A percentile compares a stretch with the other conserved stretches of the same genome.
Evolutionary conservation across 2,797 vertebrate species (phyloP).

Genomic region (Botia kubotai): DNA sequence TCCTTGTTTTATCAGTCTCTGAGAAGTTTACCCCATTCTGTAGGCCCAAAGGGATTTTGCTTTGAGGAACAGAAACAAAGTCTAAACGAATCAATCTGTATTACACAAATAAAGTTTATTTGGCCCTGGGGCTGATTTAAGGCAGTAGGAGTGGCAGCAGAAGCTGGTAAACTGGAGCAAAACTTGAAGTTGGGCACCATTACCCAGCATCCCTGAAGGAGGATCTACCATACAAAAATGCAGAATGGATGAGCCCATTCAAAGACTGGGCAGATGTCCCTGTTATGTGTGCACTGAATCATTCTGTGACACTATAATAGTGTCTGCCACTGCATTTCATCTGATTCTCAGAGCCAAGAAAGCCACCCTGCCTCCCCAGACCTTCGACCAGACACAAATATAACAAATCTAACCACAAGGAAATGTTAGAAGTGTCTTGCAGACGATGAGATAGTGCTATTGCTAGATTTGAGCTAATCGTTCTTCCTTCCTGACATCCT

Average conservation of each 20-base stretch:
- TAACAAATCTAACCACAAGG: conserved; percentile 45
- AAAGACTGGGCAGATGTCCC: conserved; percentile 47
- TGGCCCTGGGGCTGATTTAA: conserved; percentile 49
- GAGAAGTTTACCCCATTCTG: conserved; percentile 55
- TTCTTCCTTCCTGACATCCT: conserved; percentile 17
- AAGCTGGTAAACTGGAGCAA: conserved; percentile 34
- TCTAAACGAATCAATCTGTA: conserved; percentile 41
- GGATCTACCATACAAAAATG: conserved; percentile 32
- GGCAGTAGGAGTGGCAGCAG: conserved; percentile 25
- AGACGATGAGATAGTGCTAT: conserved; percentile 48
- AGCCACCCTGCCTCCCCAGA: conserved; percentile 36
- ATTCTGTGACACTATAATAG: conserved; percentile 42
- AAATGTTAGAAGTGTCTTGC: conserved; percentile 38
- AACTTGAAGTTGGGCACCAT: conserved; percentile 18
- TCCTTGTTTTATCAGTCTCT: conserved; percentile 60
- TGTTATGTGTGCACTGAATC: conserved; percentile 50
- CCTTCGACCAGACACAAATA: conserved; percentile 48
- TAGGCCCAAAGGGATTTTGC: conserved; percentile 14
- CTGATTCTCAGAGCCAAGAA: conserved; percentile 48
- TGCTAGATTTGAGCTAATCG: conserved; percentile 36
- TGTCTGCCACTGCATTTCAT: conserved; percentile 50
- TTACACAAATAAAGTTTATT: conserved; percentile 42
- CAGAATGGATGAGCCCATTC: conserved; percentile 54
- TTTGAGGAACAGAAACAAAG: conserved; percentile 1
- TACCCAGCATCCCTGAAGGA: conserved; percentile 42